Evolutionary conservation across 2,888 invertebrate genomes (phyloP).

Genomic region (Epistrophella euchroma): DNA sequence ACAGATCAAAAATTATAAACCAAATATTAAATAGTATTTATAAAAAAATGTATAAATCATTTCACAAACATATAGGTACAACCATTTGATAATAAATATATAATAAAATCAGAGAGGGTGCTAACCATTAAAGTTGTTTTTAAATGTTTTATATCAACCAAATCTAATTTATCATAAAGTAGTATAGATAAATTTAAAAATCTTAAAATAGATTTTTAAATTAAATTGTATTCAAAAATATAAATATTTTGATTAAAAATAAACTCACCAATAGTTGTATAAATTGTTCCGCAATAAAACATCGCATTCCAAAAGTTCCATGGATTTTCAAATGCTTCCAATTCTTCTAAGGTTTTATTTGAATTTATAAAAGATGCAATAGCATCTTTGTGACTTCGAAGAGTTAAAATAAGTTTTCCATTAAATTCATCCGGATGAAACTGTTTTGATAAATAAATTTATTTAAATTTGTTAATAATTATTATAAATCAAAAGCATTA

Average conservation of each 20-base stretch:
- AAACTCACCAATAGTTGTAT: slow-evolving; percentile 93
- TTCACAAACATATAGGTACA: too few relatives aligned
- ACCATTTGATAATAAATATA: too few relatives aligned
- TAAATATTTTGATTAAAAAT: slow-evolving; percentile 6
- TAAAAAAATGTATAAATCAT: too few relatives aligned
- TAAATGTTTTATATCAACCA: slow-evolving; percentile 5
- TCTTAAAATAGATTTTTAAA: neutral
- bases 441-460: slow-evolving; percentile 56
- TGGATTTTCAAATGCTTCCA: slow-evolving; percentile 83
- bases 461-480: neutral
- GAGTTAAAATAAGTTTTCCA: slow-evolving; percentile 84
- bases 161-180: neutral
- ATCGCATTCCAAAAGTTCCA: slow-evolving; percentile 95
- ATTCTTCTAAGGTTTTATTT: slow-evolving; percentile 78
- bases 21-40: neutral
- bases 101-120: neutral
- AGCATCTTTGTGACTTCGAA: slow-evolving; percentile 86
- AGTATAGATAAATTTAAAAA: neutral
- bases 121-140: neutral
- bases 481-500: neutral
- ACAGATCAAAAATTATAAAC: neutral
- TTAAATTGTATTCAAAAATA: neutral
- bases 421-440: slow-evolving; percentile 83
- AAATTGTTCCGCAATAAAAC: slow-evolving; percentile 94
- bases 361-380: slow-evolving; percentile 78